Base-by-base conservation (phyloP, 2,888 invertebrate genomes). In the Hypselothyrea guttata region DNA sequence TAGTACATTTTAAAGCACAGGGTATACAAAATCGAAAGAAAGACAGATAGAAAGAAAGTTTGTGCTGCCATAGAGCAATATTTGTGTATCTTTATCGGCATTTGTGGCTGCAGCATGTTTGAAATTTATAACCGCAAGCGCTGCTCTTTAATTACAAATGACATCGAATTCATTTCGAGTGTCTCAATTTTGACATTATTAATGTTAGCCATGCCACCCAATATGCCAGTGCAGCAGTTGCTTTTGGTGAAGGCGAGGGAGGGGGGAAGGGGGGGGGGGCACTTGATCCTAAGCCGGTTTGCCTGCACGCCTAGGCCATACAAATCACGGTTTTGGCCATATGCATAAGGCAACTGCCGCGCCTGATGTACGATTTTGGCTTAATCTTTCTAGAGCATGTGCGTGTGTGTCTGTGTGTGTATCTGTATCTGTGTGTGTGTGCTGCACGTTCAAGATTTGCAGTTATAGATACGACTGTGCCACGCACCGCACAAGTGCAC, bases 101-200 rank as follows among this genome's bases (percentile, higher is more conserved):
- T 45, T 7, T 35, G 8, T 53, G 7, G 9, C 37, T 31, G 63
- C 45, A 55, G 35, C 55, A 68, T 74, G 71, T 72, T 81, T 62
- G 73, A 77, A 76, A 84, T 78, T 84, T 82, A 83, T 82, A 72
- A 62, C 84, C 83, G 64, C 74, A 64, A 64, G 71, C 79, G 68
- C 45, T 69, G 83, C 77, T 83, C 84, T 87, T 87, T 87, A 87
- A 87, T 87, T 87, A 87, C 86, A 73, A 79, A 64, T 77, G 86
- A 85, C 85, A 86, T 72, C 77, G 85, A 86, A 87, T 87, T 83
- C 87, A 87, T 86, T 87, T 85, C 71, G 78, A 74, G 84, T 86
- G 87, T 87, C 84, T 84, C 84, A 87, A 86, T 86, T 87, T 86
- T 86, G 86, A 87, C 86, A 79, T 86, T 87, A 86, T 87, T 86